phyloP scores from a whole-genome alignment of 1,140 invertebrate species.

The Listronotus oregonensis region DNA sequence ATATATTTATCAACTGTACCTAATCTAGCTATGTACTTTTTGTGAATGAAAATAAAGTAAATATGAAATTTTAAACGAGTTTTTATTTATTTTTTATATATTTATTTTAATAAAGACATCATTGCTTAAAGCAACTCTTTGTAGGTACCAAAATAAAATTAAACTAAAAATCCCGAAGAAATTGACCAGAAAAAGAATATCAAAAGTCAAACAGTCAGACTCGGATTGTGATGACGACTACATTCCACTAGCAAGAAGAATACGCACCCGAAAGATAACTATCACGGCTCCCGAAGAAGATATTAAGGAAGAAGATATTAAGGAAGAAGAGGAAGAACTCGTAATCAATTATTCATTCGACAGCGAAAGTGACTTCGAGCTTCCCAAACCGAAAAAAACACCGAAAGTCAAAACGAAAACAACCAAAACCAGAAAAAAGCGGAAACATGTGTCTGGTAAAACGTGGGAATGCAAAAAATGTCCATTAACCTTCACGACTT shows the following conservation, averaged over 20 bases:
- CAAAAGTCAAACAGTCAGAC: background rate
- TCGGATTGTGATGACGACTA: background rate
- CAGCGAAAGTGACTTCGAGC: background rate
- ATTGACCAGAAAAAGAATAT: background rate
- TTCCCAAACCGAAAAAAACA: background rate
- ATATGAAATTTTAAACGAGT: no score
- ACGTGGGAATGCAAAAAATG: slow-evolving; percentile 42
- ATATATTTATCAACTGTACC: no score
- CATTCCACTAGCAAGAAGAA: background rate
- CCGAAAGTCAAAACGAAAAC: background rate
- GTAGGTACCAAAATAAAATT: background rate
- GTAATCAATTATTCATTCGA: background rate
- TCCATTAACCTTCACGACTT: slow-evolving; percentile 25
- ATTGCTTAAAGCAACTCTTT: background rate
- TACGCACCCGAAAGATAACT: background rate
- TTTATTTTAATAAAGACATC: background rate
- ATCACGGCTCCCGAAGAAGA: background rate
- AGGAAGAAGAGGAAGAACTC: background rate
- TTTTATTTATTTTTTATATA: no score
- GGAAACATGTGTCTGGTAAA: slow-evolving; percentile 1
- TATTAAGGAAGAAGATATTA: background rate
- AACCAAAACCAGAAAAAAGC: background rate
- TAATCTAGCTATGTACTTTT: no score
- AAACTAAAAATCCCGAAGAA: background rate
- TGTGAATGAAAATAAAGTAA: no score